Percentiles rank a stretch among this genome's conserved stretches.
phyloP scores from a whole-genome alignment of 2,888 invertebrate species.

The Chymomyza caudatula region DNA sequence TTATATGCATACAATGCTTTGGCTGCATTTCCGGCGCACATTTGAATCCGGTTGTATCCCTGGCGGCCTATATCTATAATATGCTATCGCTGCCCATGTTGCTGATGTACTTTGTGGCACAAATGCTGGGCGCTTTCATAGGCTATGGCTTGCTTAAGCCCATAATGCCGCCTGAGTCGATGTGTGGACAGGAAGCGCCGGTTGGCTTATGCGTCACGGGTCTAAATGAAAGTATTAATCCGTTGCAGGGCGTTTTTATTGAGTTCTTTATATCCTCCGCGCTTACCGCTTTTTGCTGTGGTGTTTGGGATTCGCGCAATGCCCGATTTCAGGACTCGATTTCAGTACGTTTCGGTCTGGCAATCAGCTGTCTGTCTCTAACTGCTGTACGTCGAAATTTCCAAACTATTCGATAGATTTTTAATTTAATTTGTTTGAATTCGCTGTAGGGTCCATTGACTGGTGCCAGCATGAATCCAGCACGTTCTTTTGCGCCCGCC shows the following conservation, averaged over 20 bases:
- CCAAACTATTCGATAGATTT: background rate
- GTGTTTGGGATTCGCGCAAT: slow-evolving; percentile 85
- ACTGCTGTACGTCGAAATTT: slow-evolving; percentile 79
- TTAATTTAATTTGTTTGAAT: background rate
- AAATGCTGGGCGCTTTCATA: slow-evolving; percentile 82
- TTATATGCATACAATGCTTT: slow-evolving; percentile 84
- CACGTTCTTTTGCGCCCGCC: slow-evolving; percentile 84
- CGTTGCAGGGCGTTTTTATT: slow-evolving; percentile 80
- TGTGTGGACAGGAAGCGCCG: slow-evolving; percentile 49
- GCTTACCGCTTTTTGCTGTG: slow-evolving; percentile 83
- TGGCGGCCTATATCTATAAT: slow-evolving; percentile 80
- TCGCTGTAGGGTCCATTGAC: slow-evolving; percentile 76
- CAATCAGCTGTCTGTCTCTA: slow-evolving; percentile 82
- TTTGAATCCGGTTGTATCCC: slow-evolving; percentile 86
- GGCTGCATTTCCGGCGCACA: slow-evolving; percentile 88
- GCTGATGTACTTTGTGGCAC: slow-evolving; percentile 81
- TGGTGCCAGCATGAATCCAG: slow-evolving; percentile 86
- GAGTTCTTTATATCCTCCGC: slow-evolving; percentile 83
- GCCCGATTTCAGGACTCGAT: slow-evolving; percentile 81
- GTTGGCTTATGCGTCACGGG: slow-evolving; percentile 80
- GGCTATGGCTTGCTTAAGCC: slow-evolving; percentile 84
- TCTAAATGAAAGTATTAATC: slow-evolving; percentile 78
- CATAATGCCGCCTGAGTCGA: slow-evolving; percentile 77
- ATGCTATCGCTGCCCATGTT: slow-evolving; percentile 77
- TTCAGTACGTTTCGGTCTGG: slow-evolving; percentile 83